Percentiles rank a stretch among this genome's conserved stretches.
Conservation (phyloP, 2,888 invertebrate genomes). For the Rotaria socialis region DNA sequence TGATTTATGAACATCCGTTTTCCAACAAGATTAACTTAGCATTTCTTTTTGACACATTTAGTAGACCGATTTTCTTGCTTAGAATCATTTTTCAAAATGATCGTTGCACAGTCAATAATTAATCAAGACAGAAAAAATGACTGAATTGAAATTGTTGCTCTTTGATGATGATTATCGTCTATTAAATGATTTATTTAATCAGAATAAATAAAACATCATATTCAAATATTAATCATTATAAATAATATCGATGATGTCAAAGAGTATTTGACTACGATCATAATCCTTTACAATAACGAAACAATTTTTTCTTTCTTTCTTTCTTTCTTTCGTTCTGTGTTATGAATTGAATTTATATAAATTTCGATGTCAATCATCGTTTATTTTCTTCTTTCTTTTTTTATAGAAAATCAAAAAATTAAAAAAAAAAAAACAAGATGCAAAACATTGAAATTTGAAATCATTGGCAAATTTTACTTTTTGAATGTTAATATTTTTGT, state of each 20-base stretch:
- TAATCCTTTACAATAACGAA: background rate
- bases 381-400: too few species aligned
- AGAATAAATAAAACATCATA: background rate
- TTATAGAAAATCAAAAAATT: too few species aligned
- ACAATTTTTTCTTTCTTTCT: background rate
- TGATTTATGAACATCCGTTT: constrained; percentile 29
- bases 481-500: too few species aligned
- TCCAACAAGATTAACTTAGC: background rate
- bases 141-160: background rate
- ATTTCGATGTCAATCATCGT: too few species aligned
- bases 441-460: too few species aligned
- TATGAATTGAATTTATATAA: too few species aligned
- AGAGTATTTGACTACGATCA: background rate
- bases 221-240: background rate
- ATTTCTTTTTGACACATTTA: background rate
- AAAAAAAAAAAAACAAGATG: too few species aligned
- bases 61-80: background rate
- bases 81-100: background rate
- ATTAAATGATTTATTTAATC: constrained; percentile 23
- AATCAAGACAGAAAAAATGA: background rate
- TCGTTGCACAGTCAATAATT: background rate
- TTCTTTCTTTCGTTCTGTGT: too few species aligned
- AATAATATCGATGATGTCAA: constrained; percentile 14
- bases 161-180: background rate
- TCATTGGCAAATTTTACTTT: too few species aligned